phyloP scores from a whole-genome alignment of 2,888 invertebrate genomes.

The Polymixis lichenea region DNA sequence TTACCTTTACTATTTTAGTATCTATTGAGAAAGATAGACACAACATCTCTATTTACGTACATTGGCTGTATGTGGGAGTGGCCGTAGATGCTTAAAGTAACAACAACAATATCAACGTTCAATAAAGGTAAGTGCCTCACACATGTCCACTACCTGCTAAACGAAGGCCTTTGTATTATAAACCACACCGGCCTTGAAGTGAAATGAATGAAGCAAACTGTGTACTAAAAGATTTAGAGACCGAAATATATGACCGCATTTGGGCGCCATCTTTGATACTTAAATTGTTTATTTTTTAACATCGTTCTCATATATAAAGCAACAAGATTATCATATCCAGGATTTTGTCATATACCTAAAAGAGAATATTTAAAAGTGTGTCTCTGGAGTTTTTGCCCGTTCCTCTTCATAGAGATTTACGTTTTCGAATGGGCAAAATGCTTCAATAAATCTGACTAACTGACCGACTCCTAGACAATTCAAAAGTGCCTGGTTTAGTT shows the following conservation, averaged over 20 bases:
- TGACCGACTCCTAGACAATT: too few relatives aligned
- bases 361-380: too few relatives aligned
- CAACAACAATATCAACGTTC: conserved; percentile 5
- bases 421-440: neutral
- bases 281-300: neutral
- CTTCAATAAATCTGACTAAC: neutral
- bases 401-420: neutral
- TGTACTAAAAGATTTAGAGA: conserved; percentile 8
- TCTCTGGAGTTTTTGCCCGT: neutral
- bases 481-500: too few relatives aligned
- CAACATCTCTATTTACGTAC: neutral
- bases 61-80: neutral
- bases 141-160: neutral
- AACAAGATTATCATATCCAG: neutral
- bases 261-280: neutral
- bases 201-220: conserved; percentile 19
- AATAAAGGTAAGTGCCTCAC: conserved; percentile 15
- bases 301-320: too few relatives aligned
- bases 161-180: conserved; percentile 1
- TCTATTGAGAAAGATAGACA: too few relatives aligned
- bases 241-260: neutral
- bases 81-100: neutral
- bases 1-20: too few relatives aligned
- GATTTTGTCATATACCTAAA: neutral
- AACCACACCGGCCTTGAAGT: conserved; percentile 10